Evolutionary conservation across 2,113 vertebrate species (phyloP), one percentile per base, ranked within the genome.

Genomic region (Macrotis lagotis): DNA sequence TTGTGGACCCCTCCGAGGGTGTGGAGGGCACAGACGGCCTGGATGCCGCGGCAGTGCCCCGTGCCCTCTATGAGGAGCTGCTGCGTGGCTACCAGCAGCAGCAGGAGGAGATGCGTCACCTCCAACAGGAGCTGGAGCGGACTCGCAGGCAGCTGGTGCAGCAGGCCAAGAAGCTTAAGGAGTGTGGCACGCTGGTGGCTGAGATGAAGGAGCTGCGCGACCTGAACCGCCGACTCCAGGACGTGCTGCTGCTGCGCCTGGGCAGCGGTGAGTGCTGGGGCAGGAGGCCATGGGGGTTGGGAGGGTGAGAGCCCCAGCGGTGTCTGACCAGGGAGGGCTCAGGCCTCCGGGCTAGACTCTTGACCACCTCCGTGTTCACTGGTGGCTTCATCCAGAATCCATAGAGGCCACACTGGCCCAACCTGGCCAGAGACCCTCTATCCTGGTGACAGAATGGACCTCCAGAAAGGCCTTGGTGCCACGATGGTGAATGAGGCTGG

Each of bases 181-280:
- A 99, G 97, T 99, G 99, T 50, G 99, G 99, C 96, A 99, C 99
- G 89, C 99, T 99, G 96, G 98, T 99, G 97, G 99, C 99, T 8
- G 99, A 99, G 98, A 99, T 99, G 98, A 99, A 99, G 98, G 99
- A 99, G 98, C 99, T 99, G 97, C 99, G 99, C n/a, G 99, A 99
- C 98, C 99, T 99, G 98, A 99, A 99, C 98, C 99, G 99, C 97
- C 99, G 99, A 96, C 99, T 99, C 96, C 99, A 99, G 98, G 99
- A 99, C 24, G 99, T 99, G 95, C 99, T 99, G 96, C 99, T 99
- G 94, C 99, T 99, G 97, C 99, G 99, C 98, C 98, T 99, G 96
- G 99, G 99, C 98, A 99, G 99, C 50, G 99, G 99, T 99, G 98
- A 99, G 99, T 99, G 98, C 97, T n/a, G 90, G 31, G 1, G 28